phyloP scores from a whole-genome alignment of 2,888 invertebrate species.

The Drosophila hamatofila region DNA sequence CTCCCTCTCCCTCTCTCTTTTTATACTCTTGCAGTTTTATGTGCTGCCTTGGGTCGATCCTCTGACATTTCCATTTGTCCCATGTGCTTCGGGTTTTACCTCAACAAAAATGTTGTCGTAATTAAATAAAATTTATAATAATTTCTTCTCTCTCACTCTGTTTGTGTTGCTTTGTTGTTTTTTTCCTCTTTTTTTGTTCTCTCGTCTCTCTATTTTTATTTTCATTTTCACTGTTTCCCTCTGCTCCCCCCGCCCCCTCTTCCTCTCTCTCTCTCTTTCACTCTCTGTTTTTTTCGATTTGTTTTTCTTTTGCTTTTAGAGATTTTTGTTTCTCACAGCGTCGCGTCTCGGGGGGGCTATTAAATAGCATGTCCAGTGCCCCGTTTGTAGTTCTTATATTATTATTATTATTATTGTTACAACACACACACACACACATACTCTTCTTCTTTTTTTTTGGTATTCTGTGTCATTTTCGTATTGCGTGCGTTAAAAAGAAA shows the following conservation, averaged over 20 bases:
- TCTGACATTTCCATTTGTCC: slow-evolving; percentile 71
- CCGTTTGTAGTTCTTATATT: slow-evolving; percentile 51
- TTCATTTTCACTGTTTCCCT: slow-evolving; percentile 9
- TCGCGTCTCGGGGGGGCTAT: slow-evolving; percentile 57
- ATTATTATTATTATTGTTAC: slow-evolving; percentile 60
- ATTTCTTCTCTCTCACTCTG: slow-evolving; percentile 57
- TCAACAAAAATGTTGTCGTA: slow-evolving; percentile 55
- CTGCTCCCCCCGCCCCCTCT: not conserved
- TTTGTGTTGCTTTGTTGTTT: slow-evolving; percentile 18
- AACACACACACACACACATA: slow-evolving; percentile 20
- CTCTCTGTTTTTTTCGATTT: slow-evolving; percentile 16
- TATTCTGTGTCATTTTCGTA: slow-evolving; percentile 62
- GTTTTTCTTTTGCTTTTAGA: slow-evolving; percentile 23
- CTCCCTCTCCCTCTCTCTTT: slow-evolving; percentile 14
- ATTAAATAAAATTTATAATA: slow-evolving; percentile 80
- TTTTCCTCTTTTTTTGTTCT: not conserved
- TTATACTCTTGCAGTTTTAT: slow-evolving; percentile 58
- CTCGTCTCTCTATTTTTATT: slow-evolving; percentile 19
- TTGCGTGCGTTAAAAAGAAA: slow-evolving; percentile 47
- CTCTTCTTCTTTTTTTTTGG: slow-evolving; percentile 9
- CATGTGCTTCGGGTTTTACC: slow-evolving; percentile 31
- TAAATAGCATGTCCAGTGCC: slow-evolving; percentile 57
- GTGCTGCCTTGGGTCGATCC: slow-evolving; percentile 52
- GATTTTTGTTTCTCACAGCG: slow-evolving; percentile 55
- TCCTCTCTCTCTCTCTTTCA: not conserved